phyloP scores from a whole-genome alignment of 1,140 invertebrate species.

The Apis cerana region DNA sequence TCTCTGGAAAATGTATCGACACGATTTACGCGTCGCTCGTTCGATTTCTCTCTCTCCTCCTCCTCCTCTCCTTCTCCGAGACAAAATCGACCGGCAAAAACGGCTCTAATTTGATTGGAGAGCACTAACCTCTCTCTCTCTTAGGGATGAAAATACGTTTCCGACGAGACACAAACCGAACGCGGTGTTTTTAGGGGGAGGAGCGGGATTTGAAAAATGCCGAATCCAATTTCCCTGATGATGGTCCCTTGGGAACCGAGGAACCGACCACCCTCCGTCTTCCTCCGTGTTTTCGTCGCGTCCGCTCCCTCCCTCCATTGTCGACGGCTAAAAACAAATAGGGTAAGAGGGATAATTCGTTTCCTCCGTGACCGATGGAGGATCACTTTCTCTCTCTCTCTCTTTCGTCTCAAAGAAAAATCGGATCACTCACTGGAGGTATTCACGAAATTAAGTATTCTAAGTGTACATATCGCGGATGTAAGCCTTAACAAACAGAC shows the following conservation, averaged over 20 bases:
- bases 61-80: background rate
- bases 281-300: constrained; percentile 59
- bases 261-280: constrained; percentile 41
- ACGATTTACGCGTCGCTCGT: constrained; percentile 33
- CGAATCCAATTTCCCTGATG: constrained; percentile 80
- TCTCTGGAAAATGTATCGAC: constrained; percentile 15
- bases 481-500: background rate
- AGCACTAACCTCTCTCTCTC: constrained; percentile 53
- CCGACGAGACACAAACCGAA: constrained; percentile 54
- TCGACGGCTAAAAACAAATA: constrained; percentile 76
- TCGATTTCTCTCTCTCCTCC: constrained; percentile 1
- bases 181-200: constrained; percentile 63
- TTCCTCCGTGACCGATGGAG: constrained; percentile 42
- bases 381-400: constrained; percentile 19
- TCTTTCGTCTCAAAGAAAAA: constrained; percentile 30
- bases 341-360: constrained; percentile 70
- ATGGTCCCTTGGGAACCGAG: constrained; percentile 71
- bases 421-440: background rate
- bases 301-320: constrained; percentile 57
- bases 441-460: background rate
- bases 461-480: no score
- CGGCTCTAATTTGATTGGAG: constrained; percentile 60
- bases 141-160: constrained; percentile 63
- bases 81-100: constrained; percentile 43
- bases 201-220: constrained; percentile 74